phyloP scores from a whole-genome alignment of 2,113 vertebrate genomes.

The Prunella fulvescens region DNA sequence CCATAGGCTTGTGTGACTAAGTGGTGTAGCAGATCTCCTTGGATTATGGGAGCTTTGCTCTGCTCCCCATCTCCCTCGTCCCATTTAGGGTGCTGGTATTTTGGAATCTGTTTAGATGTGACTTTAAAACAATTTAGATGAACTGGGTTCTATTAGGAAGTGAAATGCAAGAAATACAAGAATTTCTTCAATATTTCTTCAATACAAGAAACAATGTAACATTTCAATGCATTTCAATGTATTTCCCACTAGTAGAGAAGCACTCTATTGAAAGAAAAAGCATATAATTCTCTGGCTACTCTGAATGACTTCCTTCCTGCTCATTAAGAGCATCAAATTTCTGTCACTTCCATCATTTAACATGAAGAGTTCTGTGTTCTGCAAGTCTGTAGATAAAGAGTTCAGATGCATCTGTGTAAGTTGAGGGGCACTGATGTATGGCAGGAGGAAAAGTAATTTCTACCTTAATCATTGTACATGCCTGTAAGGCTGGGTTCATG shows the following conservation, averaged over 20 bases:
- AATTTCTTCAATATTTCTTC: neutral
- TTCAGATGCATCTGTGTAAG: neutral
- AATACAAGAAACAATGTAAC: neutral
- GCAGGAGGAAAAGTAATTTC: neutral
- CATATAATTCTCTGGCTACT: neutral
- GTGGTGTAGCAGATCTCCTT: neutral
- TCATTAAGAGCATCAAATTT: neutral
- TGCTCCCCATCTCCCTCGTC: neutral
- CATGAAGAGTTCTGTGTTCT: neutral
- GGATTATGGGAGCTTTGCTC: neutral
- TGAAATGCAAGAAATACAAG: neutral
- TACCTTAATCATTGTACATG: neutral
- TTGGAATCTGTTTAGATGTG: neutral
- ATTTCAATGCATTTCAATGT: neutral
- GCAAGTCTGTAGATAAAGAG: neutral
- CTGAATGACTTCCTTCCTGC: neutral
- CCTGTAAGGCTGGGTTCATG: neutral
- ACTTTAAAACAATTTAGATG: neutral
- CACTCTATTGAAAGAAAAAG: neutral
- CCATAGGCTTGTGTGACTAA: neutral
- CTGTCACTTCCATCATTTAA: neutral
- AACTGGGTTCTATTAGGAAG: neutral
- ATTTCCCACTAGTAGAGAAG: neutral
- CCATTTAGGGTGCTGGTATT: neutral
- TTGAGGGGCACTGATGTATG: neutral